Conservation (phyloP, 2,113 vertebrate genomes). For the Bubo blakistoni region DNA sequence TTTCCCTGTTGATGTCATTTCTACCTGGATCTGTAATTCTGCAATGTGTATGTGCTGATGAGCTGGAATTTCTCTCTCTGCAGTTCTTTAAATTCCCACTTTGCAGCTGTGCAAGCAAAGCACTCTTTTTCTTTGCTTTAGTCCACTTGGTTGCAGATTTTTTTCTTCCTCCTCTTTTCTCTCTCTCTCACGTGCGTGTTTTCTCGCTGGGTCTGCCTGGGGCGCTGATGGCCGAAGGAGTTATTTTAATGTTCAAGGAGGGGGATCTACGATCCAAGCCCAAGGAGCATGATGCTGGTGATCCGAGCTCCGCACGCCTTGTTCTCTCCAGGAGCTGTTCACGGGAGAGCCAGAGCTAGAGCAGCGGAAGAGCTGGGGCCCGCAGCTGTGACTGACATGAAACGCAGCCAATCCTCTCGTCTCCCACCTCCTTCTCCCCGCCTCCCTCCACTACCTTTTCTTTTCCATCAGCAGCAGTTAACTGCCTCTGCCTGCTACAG, state of each 20-base stretch:
- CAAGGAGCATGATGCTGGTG: conserved; percentile 68
- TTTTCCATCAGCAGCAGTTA: conserved; percentile 40
- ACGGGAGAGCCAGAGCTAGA: conserved; percentile 44
- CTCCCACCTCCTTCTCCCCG: conserved; percentile 12
- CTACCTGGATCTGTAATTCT: conserved; percentile 68
- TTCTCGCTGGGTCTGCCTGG: conserved; percentile 24
- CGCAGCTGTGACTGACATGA: conserved; percentile 17
- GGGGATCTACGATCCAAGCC: conserved; percentile 57
- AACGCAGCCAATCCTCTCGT: conserved; percentile 48
- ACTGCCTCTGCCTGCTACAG: conserved; percentile 24
- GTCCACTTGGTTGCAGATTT: conserved; percentile 63
- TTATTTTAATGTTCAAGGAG: conserved; percentile 11
- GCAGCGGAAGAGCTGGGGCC: conserved; percentile 67
- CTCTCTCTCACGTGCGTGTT: conserved; percentile 3
- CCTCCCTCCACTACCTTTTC: conserved; percentile 58
- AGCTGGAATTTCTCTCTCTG: conserved; percentile 60
- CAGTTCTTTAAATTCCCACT: conserved; percentile 69
- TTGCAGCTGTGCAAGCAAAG: conserved; percentile 63
- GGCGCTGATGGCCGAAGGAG: conserved; percentile 27
- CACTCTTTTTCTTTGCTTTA: conserved; percentile 48
- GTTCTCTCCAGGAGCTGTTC: conserved; percentile 67
- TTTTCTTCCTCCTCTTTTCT: conserved; percentile 39
- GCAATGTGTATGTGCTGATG: conserved; percentile 65
- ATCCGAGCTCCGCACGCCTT: conserved; percentile 63
- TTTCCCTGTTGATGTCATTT: conserved; percentile 96